phyloP scores from a whole-genome alignment of 2,113 vertebrate species.

The Anas platyrhynchos region DNA sequence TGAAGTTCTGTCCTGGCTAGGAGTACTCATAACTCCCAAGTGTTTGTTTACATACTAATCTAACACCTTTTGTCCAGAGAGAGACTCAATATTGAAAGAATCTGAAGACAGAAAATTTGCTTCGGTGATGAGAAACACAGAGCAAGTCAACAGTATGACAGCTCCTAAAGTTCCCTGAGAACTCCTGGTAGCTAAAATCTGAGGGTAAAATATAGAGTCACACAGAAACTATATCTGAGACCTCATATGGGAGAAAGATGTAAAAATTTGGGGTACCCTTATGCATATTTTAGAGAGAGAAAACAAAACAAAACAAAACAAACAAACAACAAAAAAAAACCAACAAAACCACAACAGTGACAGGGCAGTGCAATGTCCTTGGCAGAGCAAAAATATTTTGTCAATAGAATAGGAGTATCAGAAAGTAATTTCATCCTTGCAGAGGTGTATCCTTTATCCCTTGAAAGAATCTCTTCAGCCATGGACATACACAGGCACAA shows the following conservation, averaged over 20 bases:
- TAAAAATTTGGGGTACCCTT: background rate
- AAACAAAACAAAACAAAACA: background rate
- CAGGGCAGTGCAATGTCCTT: background rate
- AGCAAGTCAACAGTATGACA: background rate
- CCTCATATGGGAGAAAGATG: background rate
- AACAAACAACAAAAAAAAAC: too few species aligned
- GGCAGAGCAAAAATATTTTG: background rate
- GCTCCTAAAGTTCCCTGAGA: background rate
- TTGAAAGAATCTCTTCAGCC: background rate
- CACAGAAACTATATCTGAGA: background rate
- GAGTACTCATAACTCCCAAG: background rate
- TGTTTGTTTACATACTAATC: background rate
- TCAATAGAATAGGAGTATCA: background rate
- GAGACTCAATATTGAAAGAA: background rate
- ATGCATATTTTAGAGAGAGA: background rate
- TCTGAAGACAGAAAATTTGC: background rate
- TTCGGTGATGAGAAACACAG: background rate
- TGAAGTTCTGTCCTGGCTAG: background rate
- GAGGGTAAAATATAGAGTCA: background rate
- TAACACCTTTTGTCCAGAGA: background rate
- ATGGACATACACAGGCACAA: background rate
- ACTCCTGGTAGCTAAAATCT: background rate
- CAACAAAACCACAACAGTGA: background rate
- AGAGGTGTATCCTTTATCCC: background rate
- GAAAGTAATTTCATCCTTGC: background rate